phyloP scores from a whole-genome alignment of 1,140 invertebrate genomes.

The Penaeus indicus region DNA sequence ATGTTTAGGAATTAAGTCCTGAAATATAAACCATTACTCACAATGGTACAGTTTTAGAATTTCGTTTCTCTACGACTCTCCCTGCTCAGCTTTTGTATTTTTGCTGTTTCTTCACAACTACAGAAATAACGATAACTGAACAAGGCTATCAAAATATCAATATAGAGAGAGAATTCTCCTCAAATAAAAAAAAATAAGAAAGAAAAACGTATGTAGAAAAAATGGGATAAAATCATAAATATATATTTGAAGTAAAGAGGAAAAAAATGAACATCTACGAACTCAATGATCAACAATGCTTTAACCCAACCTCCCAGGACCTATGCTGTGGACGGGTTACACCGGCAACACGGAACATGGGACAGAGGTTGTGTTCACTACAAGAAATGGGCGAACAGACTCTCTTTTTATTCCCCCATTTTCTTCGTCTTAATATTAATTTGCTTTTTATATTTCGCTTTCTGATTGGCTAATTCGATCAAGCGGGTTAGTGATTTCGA shows the following conservation, averaged over 20 bases:
- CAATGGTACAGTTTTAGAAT: no score
- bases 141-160: constrained; percentile 32
- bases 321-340: constrained; percentile 36
- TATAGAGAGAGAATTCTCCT: constrained; percentile 51
- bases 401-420: not conserved
- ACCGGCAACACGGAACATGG: constrained; percentile 32
- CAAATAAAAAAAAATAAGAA: constrained; percentile 20
- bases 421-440: not conserved
- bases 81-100: not conserved
- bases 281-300: not conserved
- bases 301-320: constrained; percentile 53
- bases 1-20: no score
- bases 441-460: no score
- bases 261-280: constrained; percentile 8
- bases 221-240: not conserved
- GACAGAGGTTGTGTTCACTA: constrained; percentile 33
- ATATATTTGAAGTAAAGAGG: not conserved
- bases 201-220: not conserved
- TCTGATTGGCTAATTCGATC: not conserved
- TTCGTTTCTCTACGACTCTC: constrained; percentile 19
- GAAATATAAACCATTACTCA: no score
- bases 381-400: not conserved
- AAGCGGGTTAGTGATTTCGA: no score
- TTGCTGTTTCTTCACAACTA: constrained; percentile 32
- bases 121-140: constrained; percentile 25